These are phyloP conservation scores for Lampris incognitus DNA, from an alignment of 2,113 vertebrate genomes.

Conservation along the genomic window DNA sequence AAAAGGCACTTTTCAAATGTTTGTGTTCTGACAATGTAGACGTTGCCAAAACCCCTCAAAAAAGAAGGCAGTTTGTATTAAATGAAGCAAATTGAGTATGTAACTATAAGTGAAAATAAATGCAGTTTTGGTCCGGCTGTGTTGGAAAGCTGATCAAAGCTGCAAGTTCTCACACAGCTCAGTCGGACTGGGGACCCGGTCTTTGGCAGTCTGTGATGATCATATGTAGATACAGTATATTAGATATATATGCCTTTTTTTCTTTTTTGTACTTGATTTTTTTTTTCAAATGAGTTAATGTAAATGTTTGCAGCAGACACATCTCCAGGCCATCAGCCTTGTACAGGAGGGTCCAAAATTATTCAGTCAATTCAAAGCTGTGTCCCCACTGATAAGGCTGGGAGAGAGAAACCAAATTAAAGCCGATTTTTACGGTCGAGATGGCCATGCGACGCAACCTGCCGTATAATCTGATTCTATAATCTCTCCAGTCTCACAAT, in stretches of 20 bases:
- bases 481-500: slow-evolving; percentile 44
- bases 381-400: slow-evolving; percentile 53
- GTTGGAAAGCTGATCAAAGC: no score
- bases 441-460: slow-evolving; percentile 52
- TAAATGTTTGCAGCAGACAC: slow-evolving; percentile 18
- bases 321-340: slow-evolving; percentile 5
- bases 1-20: slow-evolving; percentile 56
- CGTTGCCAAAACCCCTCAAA: slow-evolving; percentile 11
- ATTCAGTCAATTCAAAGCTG: slow-evolving; percentile 50
- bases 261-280: neutral
- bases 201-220: neutral
- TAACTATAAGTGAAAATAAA: no score
- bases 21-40: slow-evolving; percentile 54
- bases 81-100: slow-evolving; percentile 10
- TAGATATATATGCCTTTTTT: slow-evolving; percentile 8
- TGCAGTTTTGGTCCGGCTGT: no score
- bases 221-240: neutral
- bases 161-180: neutral
- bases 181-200: neutral
- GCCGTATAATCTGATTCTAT: slow-evolving; percentile 50
- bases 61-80: slow-evolving; percentile 32
- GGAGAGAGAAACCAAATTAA: slow-evolving; percentile 66
- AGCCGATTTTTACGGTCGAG: slow-evolving; percentile 70
- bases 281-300: slow-evolving; percentile 8
- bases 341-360: slow-evolving; percentile 34